Conservation (phyloP, 2,797 vertebrate species). For the Lindbergichthys nudifrons region DNA sequence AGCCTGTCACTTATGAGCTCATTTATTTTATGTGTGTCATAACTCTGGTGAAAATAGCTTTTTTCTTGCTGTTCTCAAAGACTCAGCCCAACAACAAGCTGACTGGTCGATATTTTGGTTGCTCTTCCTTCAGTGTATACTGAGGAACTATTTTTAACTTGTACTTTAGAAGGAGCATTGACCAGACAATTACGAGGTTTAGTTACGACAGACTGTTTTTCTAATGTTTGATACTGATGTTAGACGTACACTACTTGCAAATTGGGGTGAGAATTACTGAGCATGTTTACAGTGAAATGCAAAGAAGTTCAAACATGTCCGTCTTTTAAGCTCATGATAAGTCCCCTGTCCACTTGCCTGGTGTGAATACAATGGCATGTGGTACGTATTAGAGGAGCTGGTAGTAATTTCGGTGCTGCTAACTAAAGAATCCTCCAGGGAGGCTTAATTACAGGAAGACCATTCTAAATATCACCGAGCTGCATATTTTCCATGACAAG, state of each 20-base stretch:
- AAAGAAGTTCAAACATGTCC: constrained; percentile 54
- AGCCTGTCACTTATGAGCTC: constrained; percentile 40
- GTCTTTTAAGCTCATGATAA: constrained; percentile 70
- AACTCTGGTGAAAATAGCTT: constrained; percentile 35
- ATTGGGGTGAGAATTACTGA: constrained; percentile 13
- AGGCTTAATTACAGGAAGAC: constrained; percentile 99
- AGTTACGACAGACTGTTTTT: constrained; percentile 6
- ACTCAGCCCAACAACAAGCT: constrained; percentile 20
- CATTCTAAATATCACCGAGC: constrained; percentile 98
- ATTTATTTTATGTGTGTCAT: constrained; percentile 37
- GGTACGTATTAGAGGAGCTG: constrained; percentile 97
- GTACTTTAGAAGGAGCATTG: constrained; percentile 11
- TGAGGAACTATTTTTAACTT: constrained; percentile 41
- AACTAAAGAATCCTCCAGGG: constrained; percentile 98
- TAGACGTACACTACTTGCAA: not conserved
- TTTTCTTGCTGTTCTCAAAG: constrained; percentile 11
- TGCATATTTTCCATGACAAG: constrained; percentile 97
- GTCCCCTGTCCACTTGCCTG: constrained; percentile 76
- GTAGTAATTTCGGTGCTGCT: constrained; percentile 99
- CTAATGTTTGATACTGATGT: not conserved
- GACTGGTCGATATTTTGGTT: constrained; percentile 32
- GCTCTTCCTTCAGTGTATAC: constrained; percentile 16
- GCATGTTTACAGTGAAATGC: constrained; percentile 50
- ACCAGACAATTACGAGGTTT: constrained; percentile 8
- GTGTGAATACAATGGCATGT: constrained; percentile 90